Percentiles rank a stretch among this genome's conserved stretches.
Conservation (phyloP, 2,797 vertebrate genomes). For the Limosa lapponica region DNA sequence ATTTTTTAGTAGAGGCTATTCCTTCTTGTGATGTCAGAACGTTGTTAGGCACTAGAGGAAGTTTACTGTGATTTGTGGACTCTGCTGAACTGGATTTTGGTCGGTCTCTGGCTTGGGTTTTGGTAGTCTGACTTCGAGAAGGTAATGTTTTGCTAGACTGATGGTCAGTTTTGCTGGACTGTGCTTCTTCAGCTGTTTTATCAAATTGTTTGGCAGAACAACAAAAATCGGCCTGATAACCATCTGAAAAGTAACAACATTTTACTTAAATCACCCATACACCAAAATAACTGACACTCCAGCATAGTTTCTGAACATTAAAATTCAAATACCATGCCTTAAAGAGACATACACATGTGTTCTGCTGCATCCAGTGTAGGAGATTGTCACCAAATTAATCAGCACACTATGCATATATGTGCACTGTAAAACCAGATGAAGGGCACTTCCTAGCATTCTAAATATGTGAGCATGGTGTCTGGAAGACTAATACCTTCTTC, state of each 20-base stretch:
- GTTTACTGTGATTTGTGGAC: slow-evolving; percentile 72
- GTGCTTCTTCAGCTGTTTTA: slow-evolving; percentile 69
- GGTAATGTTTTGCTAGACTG: slow-evolving; percentile 62
- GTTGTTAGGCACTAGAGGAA: slow-evolving; percentile 84
- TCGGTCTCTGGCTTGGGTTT: slow-evolving; percentile 74
- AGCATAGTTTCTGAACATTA: not conserved
- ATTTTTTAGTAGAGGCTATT: slow-evolving; percentile 71
- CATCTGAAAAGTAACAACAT: slow-evolving; percentile 81
- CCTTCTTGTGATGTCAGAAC: slow-evolving; percentile 76
- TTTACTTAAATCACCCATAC: not conserved
- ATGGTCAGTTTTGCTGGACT: slow-evolving; percentile 65
- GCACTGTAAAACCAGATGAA: not conserved
- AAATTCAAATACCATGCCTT: not conserved
- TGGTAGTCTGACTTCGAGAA: slow-evolving; percentile 63
- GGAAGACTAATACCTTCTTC: not conserved
- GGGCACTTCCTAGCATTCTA: not conserved
- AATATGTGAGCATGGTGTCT: not conserved
- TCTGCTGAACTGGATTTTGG: slow-evolving; percentile 69
- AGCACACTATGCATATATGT: fast-evolving
- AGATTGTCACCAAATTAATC: not conserved
- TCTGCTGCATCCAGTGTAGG: not conserved
- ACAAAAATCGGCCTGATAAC: slow-evolving; percentile 95
- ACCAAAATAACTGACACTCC: not conserved
- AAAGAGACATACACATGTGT: not conserved
- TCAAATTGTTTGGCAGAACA: slow-evolving; percentile 86